phyloP scores from a whole-genome alignment of 2,888 invertebrate species.

The Erynnis tages region DNA sequence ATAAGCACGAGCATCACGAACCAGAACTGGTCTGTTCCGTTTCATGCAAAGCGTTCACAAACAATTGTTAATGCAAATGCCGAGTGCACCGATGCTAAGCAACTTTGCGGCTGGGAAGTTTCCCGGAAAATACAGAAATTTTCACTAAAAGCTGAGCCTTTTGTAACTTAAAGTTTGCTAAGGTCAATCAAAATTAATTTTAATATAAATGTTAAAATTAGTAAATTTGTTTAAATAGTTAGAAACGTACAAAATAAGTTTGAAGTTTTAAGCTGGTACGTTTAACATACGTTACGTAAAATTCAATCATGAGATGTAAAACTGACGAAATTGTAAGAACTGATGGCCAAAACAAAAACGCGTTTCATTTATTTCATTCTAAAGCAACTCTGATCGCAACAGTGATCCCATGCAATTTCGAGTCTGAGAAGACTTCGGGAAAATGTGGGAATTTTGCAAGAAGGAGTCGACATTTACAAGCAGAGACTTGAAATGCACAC shows the following conservation, averaged over 20 bases:
- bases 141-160: no score
- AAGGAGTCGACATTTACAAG: background rate
- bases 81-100: conserved; percentile 14
- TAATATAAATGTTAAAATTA: no score
- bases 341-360: no score
- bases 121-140: conserved; percentile 11
- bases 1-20: background rate
- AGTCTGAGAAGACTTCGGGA: conserved; percentile 11
- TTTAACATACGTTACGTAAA: no score
- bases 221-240: no score
- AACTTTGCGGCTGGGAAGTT: conserved; percentile 17
- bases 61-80: conserved; percentile 24
- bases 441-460: conserved; percentile 1
- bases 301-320: no score
- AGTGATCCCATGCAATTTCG: conserved; percentile 21
- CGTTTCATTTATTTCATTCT: conserved; percentile 17
- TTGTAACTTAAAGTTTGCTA: no score
- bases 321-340: no score
- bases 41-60: conserved; percentile 20
- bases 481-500: no score
- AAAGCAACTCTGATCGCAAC: conserved; percentile 11
- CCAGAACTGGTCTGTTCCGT: conserved; percentile 4
- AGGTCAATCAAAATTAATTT: no score
- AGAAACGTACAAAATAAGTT: no score
- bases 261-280: no score